A percentile compares a stretch with the other conserved stretches of the same genome.
Evolutionary conservation across 2,888 invertebrate species (phyloP).

Genomic region (Leptarthrus brevirostris): DNA sequence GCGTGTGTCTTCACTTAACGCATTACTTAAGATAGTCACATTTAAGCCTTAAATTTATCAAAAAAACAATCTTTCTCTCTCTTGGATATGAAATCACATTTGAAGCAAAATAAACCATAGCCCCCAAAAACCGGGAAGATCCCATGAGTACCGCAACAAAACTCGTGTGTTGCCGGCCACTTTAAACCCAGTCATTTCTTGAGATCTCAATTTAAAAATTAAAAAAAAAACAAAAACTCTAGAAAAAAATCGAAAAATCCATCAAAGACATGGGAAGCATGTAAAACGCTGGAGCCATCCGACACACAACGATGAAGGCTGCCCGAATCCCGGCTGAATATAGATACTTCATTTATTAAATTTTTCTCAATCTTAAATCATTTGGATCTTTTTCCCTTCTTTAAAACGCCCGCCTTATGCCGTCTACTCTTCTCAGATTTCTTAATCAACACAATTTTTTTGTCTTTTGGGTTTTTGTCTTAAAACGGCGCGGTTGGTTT

Average conservation of each 20-base stretch:
- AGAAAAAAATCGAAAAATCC: constrained; percentile 21
- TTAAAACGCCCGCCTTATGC: constrained; percentile 19
- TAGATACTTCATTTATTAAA: constrained; percentile 23
- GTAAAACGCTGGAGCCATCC: background rate
- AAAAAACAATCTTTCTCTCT: background rate
- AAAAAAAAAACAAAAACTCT: constrained; percentile 23
- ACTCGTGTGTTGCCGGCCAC: background rate
- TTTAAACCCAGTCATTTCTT: constrained; percentile 33
- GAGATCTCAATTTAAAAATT: constrained; percentile 33
- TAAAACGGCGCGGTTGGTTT: constrained; percentile 8
- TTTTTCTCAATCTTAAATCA: constrained; percentile 32
- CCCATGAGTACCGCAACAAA: background rate
- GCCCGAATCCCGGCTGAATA: constrained; percentile 13
- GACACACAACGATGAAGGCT: background rate
- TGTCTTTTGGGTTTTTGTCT: constrained; percentile 3
- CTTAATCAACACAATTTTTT: constrained; percentile 39
- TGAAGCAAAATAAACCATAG: too few species aligned
- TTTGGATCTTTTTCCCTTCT: constrained; percentile 5
- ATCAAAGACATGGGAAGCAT: constrained; percentile 38
- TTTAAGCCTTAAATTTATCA: constrained; percentile 3
- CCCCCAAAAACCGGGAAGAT: background rate
- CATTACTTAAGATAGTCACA: constrained; percentile 15
- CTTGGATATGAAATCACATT: too few species aligned
- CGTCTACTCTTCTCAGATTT: constrained; percentile 17
- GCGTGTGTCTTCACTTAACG: background rate